Percentiles rank a stretch among this genome's conserved stretches.
phyloP scores from a whole-genome alignment of 92 coral and sea anemone species.

The Pocillopora grandis region DNA sequence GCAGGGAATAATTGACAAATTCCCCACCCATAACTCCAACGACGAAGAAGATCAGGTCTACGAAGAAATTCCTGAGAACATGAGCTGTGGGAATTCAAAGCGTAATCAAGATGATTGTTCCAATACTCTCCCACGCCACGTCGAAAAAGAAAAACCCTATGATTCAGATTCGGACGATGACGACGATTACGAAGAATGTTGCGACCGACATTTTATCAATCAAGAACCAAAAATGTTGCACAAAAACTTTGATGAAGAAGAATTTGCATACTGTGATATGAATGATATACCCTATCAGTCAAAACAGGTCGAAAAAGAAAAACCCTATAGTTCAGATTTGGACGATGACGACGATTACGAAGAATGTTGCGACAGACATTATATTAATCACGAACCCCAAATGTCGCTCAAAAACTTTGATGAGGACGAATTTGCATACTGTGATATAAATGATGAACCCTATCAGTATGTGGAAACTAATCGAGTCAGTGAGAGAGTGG shows the following conservation, averaged over 20 bases:
- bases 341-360: conserved; percentile 7
- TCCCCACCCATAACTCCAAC: too few species aligned
- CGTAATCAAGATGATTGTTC: too few species aligned
- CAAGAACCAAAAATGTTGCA: not conserved
- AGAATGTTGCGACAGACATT: conserved; percentile 6
- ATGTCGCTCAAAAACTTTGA: not conserved
- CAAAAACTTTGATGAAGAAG: not conserved
- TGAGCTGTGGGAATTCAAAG: too few species aligned
- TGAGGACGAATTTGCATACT: not conserved
- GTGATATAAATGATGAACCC: too few species aligned
- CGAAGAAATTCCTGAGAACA: too few species aligned
- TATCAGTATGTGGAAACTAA: not conserved
- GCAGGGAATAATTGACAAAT: too few species aligned
- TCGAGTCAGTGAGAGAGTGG: not conserved
- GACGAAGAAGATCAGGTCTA: too few species aligned
- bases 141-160: too few species aligned
- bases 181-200: conserved; percentile 9
- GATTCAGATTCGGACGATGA: not conserved
- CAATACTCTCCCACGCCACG: too few species aligned
- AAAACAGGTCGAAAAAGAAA: too few species aligned
- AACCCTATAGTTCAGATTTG: not conserved
- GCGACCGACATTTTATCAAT: not conserved
- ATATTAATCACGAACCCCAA: not conserved
- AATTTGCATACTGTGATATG: too few species aligned
- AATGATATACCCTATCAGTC: too few species aligned